Conservation (phyloP, 1,140 invertebrate genomes). For the Potamilus streckersoni region DNA sequence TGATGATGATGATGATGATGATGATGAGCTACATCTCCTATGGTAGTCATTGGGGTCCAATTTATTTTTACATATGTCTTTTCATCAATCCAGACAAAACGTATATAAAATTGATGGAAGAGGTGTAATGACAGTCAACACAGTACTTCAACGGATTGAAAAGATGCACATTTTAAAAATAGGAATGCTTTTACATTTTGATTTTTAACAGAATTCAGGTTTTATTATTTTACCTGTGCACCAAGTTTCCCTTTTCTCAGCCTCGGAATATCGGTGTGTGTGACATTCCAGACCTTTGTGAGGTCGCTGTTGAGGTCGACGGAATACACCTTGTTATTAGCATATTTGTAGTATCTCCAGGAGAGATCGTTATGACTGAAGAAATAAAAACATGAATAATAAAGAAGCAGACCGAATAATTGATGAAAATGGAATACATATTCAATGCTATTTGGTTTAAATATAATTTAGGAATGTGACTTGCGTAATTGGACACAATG, state of each 20-base stretch:
- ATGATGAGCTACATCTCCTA: too few species aligned
- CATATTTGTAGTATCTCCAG: constrained; percentile 84
- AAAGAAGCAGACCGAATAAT: not conserved
- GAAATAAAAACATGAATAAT: constrained; percentile 3
- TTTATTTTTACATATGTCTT: not conserved
- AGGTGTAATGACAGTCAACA: not conserved
- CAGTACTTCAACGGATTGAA: not conserved
- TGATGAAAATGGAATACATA: not conserved
- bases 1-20: too few species aligned
- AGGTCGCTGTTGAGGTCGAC: constrained; percentile 85
- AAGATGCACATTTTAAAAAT: too few species aligned
- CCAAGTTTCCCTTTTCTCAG: constrained; percentile 84
- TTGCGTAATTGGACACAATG: not conserved
- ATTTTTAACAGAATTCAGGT: not conserved
- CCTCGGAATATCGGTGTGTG: constrained; percentile 90
- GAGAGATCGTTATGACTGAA: constrained; percentile 88
- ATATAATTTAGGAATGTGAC: not conserved
- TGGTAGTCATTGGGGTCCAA: too few species aligned
- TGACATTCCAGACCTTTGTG: constrained; percentile 70
- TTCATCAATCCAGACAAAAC: constrained; percentile 82
- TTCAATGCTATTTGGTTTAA: not conserved
- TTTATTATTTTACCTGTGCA: constrained; percentile 76
- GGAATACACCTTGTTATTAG: constrained; percentile 83
- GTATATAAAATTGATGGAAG: constrained; percentile 67
- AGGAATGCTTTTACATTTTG: not conserved